phyloP scores from a whole-genome alignment of 2,113 vertebrate genomes.

The Nesospiza acunhae region DNA sequence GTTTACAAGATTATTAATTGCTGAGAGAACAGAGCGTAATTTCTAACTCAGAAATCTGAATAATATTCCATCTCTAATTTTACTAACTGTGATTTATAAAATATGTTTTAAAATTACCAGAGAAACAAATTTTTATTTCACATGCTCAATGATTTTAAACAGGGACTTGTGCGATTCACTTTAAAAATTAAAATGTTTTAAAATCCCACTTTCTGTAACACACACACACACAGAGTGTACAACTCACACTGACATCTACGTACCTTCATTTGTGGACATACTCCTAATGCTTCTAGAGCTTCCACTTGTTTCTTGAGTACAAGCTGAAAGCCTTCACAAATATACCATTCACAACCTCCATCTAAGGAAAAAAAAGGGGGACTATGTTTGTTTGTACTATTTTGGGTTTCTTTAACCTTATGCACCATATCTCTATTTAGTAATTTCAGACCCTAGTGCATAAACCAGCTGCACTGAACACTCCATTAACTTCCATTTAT shows the following conservation, averaged over 20 bases:
- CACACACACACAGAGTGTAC: neutral
- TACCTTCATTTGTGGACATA: conserved; percentile 85
- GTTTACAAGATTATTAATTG: neutral
- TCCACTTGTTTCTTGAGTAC: conserved; percentile 87
- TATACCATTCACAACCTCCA: conserved; percentile 79
- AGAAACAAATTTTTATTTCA: neutral
- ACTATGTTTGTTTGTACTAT: neutral
- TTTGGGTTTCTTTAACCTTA: neutral
- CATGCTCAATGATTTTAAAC: neutral
- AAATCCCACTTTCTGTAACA: neutral
- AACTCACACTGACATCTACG: neutral
- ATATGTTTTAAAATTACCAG: neutral
- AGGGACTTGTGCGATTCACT: neutral
- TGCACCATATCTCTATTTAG: neutral
- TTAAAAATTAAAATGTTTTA: neutral
- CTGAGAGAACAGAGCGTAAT: neutral
- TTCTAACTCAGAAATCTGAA: neutral
- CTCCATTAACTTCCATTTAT: neutral
- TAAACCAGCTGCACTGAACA: neutral
- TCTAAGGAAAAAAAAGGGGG: conserved; percentile 43
- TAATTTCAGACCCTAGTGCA: neutral
- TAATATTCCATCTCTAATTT: neutral
- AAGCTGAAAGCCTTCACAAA: conserved; percentile 93
- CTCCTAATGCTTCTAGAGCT: conserved; percentile 84
- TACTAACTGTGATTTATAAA: neutral